Base-by-base conservation (phyloP, 2,797 vertebrate species). In the Melanotaenia pygmaea region DNA sequence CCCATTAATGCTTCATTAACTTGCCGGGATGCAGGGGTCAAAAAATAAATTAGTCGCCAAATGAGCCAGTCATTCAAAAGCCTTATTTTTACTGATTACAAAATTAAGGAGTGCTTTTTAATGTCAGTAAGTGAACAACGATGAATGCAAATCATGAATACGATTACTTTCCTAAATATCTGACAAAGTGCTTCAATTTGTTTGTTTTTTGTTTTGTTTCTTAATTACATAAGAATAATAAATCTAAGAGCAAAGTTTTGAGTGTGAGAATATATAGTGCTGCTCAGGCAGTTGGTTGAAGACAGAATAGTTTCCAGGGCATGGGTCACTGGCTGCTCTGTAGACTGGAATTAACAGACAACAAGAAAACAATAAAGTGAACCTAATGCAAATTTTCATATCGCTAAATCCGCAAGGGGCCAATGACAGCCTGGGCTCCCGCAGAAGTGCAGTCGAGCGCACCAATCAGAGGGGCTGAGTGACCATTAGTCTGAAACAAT, bases 291-390 rank as follows among this genome's bases (percentile, higher is more conserved):
- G 62, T 74, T 64, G 81, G 83, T 76, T 74, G 72, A 68, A 86
- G 80, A 76, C 74, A 22, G 76, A 78, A 80, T 72, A 87, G 81
- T 74, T 86, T 73, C 59, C 81, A 80, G 81, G 81, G 47, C 90
- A 93, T 92, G 93, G 94, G 93, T 94, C 94, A 95, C 80, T 90
- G 93, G 91, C 91, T 94, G 88, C 93, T 93, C 93, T 87, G 91
- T 54, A 94, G 94, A 95, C 94, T 94, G 94, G 94, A 95, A 95
- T 94, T 94, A 95, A 94, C 93, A 88, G 83, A 95, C 91, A 93
- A 94, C 91, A 91, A 91, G 84, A 93, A 93, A 93, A 94, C 92
- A 92, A 93, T 93, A 92, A 93, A 93, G 90, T 91, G 87, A 84
- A 88, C 87, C 87, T 73, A 90, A 94, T 94, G 93, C 91, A 92